A percentile compares a stretch with the other conserved stretches of the same genome.
Evolutionary conservation across 1,140 invertebrate genomes (phyloP).

Genomic region (Calycopis cecrops): DNA sequence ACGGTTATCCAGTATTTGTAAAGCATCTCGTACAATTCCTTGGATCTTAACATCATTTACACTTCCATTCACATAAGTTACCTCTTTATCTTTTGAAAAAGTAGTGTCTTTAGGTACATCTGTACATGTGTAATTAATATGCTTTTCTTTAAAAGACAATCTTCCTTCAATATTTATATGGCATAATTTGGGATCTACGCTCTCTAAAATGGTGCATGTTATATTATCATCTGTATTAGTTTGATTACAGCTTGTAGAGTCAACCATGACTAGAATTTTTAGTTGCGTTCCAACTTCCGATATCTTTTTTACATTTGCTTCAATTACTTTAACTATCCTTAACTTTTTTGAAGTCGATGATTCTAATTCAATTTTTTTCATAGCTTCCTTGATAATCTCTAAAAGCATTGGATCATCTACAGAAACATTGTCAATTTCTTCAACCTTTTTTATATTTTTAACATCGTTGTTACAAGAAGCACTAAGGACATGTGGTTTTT

Average conservation of each 20-base stretch:
- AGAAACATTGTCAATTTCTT: slow-evolving; percentile 27
- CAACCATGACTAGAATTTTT: slow-evolving; percentile 35
- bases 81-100: slow-evolving; percentile 26
- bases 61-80: slow-evolving; percentile 16
- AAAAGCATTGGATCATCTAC: slow-evolving; percentile 38
- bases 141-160: slow-evolving; percentile 34
- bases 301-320: slow-evolving; percentile 36
- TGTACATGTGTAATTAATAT: slow-evolving; percentile 37
- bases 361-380: slow-evolving; percentile 46
- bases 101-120: slow-evolving; percentile 33
- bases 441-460: slow-evolving; percentile 18
- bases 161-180: slow-evolving; percentile 41
- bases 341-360: slow-evolving; percentile 33
- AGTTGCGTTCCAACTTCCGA: slow-evolving; percentile 42
- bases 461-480: slow-evolving; percentile 41
- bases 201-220: slow-evolving; percentile 31
- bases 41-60: slow-evolving; percentile 34
- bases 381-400: slow-evolving; percentile 30
- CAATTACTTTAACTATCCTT: slow-evolving; percentile 38
- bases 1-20: slow-evolving; percentile 41
- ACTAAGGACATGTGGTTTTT: slow-evolving; percentile 35
- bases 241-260: slow-evolving; percentile 46
- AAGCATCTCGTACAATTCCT: slow-evolving; percentile 39
- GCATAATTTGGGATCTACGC: slow-evolving; percentile 40
- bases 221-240: slow-evolving; percentile 25